Conservation (phyloP, 2,888 invertebrate genomes). For the Diaperis boleti region DNA sequence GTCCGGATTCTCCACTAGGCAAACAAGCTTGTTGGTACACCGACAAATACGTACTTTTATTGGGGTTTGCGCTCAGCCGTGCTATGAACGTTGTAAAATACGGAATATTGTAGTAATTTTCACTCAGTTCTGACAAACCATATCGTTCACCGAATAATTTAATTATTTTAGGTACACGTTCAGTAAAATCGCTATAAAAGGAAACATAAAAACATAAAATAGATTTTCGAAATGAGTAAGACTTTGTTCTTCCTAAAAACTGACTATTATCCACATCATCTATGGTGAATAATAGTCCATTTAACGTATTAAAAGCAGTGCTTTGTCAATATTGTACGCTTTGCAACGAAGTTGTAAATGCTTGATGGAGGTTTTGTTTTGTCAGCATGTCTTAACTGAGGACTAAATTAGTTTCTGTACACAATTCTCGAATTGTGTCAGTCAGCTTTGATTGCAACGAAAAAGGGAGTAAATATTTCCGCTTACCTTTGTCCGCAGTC, state of each 20-base stretch:
- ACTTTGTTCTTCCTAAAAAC: background rate
- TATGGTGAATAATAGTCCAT: background rate
- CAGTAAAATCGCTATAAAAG: no score
- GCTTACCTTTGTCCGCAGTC: background rate
- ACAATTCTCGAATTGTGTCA: background rate
- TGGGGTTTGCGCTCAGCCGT: no score
- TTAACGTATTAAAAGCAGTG: constrained; percentile 11
- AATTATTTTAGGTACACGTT: no score
- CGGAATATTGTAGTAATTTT: no score
- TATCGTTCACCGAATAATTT: no score
- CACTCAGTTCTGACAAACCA: no score
- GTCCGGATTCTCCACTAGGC: no score
- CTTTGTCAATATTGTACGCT: constrained; percentile 17
- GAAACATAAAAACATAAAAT: background rate
- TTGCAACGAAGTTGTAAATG: constrained; percentile 1
- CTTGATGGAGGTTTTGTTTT: background rate
- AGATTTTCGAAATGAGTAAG: background rate
- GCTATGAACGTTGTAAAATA: no score
- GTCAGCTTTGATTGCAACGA: background rate
- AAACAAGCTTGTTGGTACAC: no score
- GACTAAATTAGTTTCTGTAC: background rate
- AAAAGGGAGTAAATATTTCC: background rate
- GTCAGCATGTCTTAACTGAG: background rate
- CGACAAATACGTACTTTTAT: no score
- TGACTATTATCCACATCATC: background rate